These are phyloP conservation scores for Nemoura dubitans DNA, from an alignment of 2,888 invertebrate genomes.

Conservation along the genomic window DNA sequence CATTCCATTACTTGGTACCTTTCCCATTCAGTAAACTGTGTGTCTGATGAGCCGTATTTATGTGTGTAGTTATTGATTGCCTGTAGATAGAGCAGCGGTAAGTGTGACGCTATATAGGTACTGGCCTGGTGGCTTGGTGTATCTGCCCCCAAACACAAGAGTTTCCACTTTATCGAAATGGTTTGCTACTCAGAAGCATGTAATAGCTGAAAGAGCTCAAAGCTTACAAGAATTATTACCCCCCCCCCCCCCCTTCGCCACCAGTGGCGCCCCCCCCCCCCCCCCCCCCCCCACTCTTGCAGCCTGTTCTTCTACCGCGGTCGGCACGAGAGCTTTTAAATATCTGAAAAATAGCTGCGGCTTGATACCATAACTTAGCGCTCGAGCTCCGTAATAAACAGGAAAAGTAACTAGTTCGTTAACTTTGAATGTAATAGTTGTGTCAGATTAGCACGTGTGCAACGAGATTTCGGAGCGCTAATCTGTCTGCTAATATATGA, in stretches of 20 bases:
- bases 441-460: not conserved
- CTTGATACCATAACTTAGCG: not conserved
- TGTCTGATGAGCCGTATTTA: no score
- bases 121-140: no score
- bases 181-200: slow-evolving; percentile 49
- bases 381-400: not conserved
- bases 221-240: slow-evolving; percentile 44
- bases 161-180: slow-evolving; percentile 51
- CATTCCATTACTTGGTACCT: no score
- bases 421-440: not conserved
- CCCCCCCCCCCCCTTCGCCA: not conserved
- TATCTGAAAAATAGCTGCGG: slow-evolving; percentile 1
- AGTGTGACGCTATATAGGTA: not conserved
- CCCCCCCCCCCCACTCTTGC: not conserved
- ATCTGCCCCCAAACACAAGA: slow-evolving; percentile 46
- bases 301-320: not conserved
- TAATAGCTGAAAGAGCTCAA: slow-evolving; percentile 50
- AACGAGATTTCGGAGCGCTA: not conserved
- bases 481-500: not conserved
- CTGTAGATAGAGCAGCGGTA: no score
- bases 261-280: not conserved
- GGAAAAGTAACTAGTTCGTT: not conserved
- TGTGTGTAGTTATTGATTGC: no score
- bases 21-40: no score
- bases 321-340: not conserved